Base-by-base conservation (phyloP, 2,113 vertebrate species). In the Myxocyprinus asiaticus region DNA sequence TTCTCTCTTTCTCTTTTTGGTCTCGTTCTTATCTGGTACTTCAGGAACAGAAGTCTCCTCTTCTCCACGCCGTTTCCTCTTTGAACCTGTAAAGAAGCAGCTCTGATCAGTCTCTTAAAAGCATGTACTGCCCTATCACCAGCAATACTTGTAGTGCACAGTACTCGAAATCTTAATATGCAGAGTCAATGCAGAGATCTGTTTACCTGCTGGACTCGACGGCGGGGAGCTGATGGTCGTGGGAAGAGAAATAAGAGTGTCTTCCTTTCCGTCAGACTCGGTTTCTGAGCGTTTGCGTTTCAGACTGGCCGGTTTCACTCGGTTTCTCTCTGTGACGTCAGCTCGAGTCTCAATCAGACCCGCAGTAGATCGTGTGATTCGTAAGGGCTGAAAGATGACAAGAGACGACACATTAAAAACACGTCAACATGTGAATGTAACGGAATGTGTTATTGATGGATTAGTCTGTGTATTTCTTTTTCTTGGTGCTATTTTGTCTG, bases 121-220 rank as follows among this genome's bases (percentile, higher is more conserved):
- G 22, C 22, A 33, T 33, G 22, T 3, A 33, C 22, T 33, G 22
- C 1, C 22, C 22, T 3, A 33, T 33, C 22, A 33, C 22, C 22
- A 33, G 22, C 22, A 33, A 33, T 33, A 33, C 22, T 33, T 33
- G 22, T 33, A 33, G 22, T 33, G 22, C 22, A 3, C 22, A 3
- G 22, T 33, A 1, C 22, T 33, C 22, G 1, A 33, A 33, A 33
- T 33, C 22, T 33, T 33, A 33, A 33, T 33, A 3, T 33, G 22
- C 22, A 3, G 22, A 33, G 22, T 33, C 22, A 33, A 33, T 1
- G 3, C 22, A 33, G n/a, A n/a, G n/a, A n/a, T n/a, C n/a, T n/a
- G 71, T 14, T 74, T 17, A 74, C 70, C 78, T 74, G 70, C 8
- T n/a, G 79, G 15, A 58, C 5, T 55, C 11, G 58, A 63, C 22